phyloP scores from a whole-genome alignment of 2,888 invertebrate genomes.

The Volucella inflata region DNA sequence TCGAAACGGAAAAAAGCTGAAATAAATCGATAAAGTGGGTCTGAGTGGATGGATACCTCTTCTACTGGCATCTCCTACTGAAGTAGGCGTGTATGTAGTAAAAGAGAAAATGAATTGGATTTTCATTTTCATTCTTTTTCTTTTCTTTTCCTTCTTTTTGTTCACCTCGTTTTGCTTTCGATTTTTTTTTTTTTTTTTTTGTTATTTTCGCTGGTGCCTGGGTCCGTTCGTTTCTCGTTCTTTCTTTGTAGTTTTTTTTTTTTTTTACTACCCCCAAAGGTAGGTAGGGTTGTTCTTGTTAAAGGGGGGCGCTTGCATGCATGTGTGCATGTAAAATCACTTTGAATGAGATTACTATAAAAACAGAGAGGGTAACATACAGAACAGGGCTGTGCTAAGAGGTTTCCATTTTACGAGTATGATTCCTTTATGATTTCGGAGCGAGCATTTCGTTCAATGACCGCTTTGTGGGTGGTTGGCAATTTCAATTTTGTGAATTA shows the following conservation, averaged over 20 bases:
- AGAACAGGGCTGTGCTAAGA: conserved; percentile 53
- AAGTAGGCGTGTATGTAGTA: conserved; percentile 25
- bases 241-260: conserved; percentile 55
- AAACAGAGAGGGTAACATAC: conserved; percentile 38
- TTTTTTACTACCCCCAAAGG: conserved; percentile 9
- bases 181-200: too few species aligned
- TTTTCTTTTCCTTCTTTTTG: conserved; percentile 39
- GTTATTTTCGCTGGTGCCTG: conserved; percentile 29
- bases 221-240: conserved; percentile 55
- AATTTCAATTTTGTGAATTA: conserved; percentile 60
- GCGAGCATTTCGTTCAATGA: conserved; percentile 71
- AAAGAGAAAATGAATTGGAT: conserved; percentile 63
- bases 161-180: conserved; percentile 23
- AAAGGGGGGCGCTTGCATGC: conserved; percentile 44
- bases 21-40: conserved; percentile 73
- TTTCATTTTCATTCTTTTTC: conserved; percentile 49
- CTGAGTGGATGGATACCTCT: conserved; percentile 72
- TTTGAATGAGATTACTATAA: conserved; percentile 69
- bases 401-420: conserved; percentile 71
- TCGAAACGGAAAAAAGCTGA: conserved; percentile 10
- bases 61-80: conserved; percentile 57
- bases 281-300: conserved; percentile 38
- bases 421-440: conserved; percentile 72
- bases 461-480: conserved; percentile 53
- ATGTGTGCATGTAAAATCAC: conserved; percentile 69